phyloP scores from a whole-genome alignment of 2,113 vertebrate species.

The Lasiurus borealis region DNA sequence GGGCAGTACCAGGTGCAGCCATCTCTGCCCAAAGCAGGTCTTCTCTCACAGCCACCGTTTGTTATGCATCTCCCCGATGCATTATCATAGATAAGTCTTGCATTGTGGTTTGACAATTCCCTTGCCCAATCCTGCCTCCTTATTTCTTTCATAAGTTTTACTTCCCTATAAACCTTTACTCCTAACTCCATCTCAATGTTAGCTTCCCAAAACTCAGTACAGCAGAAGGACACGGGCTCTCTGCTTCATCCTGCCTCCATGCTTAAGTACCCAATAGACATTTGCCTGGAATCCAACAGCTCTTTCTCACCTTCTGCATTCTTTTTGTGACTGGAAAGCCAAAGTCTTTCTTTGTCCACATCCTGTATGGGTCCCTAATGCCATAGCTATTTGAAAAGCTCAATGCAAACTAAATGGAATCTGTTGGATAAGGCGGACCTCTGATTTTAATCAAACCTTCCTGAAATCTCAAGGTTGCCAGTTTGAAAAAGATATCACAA shows the following conservation, averaged over 20 bases:
- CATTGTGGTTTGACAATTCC: not conserved
- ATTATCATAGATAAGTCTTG: not conserved
- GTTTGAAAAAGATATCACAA: not conserved
- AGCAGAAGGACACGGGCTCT: not conserved
- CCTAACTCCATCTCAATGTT: not conserved
- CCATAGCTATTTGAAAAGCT: slow-evolving; percentile 1
- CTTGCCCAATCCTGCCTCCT: not conserved
- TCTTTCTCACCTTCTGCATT: not conserved
- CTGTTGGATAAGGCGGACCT: not conserved
- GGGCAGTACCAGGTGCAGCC: not conserved
- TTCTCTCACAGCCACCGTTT: not conserved
- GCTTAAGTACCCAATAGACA: not conserved
- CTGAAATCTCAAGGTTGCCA: not conserved
- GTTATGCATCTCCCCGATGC: not conserved
- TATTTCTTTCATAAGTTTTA: not conserved
- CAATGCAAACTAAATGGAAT: not conserved
- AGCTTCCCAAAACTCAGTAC: not conserved
- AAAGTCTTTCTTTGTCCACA: not conserved
- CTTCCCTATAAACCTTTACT: not conserved
- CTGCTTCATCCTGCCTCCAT: not conserved
- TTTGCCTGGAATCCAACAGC: not conserved
- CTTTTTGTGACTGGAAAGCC: not conserved
- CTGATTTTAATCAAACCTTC: not conserved
- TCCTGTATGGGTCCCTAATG: not conserved
- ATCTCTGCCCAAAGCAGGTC: not conserved